Evolutionary conservation across 2,113 vertebrate genomes (phyloP).

Genomic region (Eretmochelys imbricata): DNA sequence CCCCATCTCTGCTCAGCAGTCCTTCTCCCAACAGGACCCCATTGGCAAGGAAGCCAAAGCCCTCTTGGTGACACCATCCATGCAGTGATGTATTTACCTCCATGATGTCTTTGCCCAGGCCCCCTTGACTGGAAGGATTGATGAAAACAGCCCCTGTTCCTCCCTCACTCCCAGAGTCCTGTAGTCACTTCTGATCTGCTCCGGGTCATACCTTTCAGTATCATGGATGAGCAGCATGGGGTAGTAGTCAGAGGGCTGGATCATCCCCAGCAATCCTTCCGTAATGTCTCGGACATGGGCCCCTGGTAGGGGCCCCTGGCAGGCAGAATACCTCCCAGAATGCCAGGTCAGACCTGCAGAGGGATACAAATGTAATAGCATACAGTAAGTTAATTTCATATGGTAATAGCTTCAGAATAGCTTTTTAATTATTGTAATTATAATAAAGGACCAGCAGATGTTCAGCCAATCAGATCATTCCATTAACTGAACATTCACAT

Average conservation of each 20-base stretch:
- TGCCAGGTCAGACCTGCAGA: background rate
- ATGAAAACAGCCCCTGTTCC: background rate
- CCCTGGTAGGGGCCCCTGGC: background rate
- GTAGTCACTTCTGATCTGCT: background rate
- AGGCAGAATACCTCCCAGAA: background rate
- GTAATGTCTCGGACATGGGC: background rate
- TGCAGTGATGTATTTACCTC: background rate
- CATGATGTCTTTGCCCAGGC: background rate
- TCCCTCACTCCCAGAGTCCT: background rate
- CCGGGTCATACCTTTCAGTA: background rate
- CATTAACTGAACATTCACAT: constrained; percentile 50
- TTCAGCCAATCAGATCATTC: constrained; percentile 38
- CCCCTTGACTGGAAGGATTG: background rate
- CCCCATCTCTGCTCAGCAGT: background rate
- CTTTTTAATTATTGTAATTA: constrained; percentile 72
- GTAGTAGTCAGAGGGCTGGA: background rate
- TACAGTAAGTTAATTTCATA: constrained; percentile 62
- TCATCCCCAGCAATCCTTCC: background rate
- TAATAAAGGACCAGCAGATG: constrained; percentile 55
- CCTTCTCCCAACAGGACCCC: background rate
- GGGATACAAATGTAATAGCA: constrained; percentile 66
- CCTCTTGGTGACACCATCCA: background rate
- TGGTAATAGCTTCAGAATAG: constrained; percentile 68
- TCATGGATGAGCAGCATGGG: background rate
- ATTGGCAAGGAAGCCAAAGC: background rate